Evolutionary conservation across 2,113 vertebrate species (phyloP).

Genomic region (Anarhynchus alexandrinus): DNA sequence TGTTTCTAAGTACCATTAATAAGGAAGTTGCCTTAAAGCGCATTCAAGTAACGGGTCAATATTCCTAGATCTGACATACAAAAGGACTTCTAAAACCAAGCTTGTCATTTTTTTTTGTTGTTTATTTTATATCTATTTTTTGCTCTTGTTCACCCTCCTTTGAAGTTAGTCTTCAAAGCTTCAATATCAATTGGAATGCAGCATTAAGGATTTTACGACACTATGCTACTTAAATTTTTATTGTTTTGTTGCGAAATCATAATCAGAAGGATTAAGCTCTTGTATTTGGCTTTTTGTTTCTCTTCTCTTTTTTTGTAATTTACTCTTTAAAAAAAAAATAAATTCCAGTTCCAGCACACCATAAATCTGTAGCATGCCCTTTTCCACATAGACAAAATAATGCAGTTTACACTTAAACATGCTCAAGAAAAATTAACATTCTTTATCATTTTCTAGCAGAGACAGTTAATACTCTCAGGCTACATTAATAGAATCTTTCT

Average conservation of each 20-base stretch:
- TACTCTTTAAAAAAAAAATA: neutral
- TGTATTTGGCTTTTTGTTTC: slow-evolving; percentile 56
- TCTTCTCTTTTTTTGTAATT: slow-evolving; percentile 16
- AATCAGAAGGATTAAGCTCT: slow-evolving; percentile 79
- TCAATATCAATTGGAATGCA: slow-evolving; percentile 67
- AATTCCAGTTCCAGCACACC: slow-evolving; percentile 56
- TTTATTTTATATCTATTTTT: slow-evolving; percentile 71
- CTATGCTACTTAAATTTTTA: slow-evolving; percentile 82
- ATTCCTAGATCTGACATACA: slow-evolving; percentile 35
- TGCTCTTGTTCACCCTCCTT: slow-evolving; percentile 51
- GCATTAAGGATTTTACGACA: slow-evolving; percentile 73
- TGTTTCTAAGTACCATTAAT: slow-evolving; percentile 47
- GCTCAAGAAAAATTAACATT: slow-evolving; percentile 77
- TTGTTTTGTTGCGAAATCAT: slow-evolving; percentile 82
- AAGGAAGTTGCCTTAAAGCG: slow-evolving; percentile 33
- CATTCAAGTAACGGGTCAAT: slow-evolving; percentile 30
- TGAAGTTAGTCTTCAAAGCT: slow-evolving; percentile 69
- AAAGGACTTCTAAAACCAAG: slow-evolving; percentile 48
- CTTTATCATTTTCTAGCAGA: slow-evolving; percentile 81
- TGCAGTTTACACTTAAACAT: slow-evolving; percentile 72
- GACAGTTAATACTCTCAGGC: slow-evolving; percentile 78
- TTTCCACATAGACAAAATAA: slow-evolving; percentile 71
- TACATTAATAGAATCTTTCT: slow-evolving; percentile 86
- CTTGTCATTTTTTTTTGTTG: slow-evolving; percentile 24
- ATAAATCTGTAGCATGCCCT: slow-evolving; percentile 67